Evolutionary conservation across 2,113 vertebrate genomes (phyloP), one percentile per base, ranked within the genome.

Genomic region (Actenoides lindsayi): DNA sequence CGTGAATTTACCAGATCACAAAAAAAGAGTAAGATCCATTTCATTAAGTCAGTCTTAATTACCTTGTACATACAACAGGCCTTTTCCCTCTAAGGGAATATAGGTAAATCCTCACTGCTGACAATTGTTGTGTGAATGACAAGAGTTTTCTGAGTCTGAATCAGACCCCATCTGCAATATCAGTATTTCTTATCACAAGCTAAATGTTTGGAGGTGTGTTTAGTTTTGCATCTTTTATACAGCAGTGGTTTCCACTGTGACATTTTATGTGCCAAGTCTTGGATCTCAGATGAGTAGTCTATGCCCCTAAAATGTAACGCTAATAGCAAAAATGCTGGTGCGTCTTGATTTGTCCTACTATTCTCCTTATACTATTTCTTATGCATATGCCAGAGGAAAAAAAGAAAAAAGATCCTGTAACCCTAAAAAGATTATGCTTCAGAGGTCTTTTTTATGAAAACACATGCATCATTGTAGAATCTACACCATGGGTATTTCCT

Each of bases 11-110:
- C 15, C 73, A 81, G 14, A 68, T 75, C 42, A 79, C 33, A 86
- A 90, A 77, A 23, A 75, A 84, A 84, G 27, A 85, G 33, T 62
- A 76, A 90, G 48, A 70, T 3, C 9, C 37, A 62, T 4, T 89
- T 95, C n/a, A 80, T 93, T 90, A 90, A 83, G 8, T 48, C 50
- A 54, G 42, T 80, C 71, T 88, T 90, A 92, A 94, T 90, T 88
- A 83, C 28, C 25, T 63, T 51, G 23, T 33, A 67, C 33, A 56
- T 64, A 74, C 23, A 81, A 78, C 19, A 64, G 13, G 5, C 27
- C 16, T 46, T 86, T 90, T 90, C 12, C 17, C 56, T 81, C 83
- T 70, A 78, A 81, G 51, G 64, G 9, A 5, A 46, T 53, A 10
- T 16, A 90, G 42, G 73, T 44, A 95, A 95, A 81, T 86, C 85